Base-by-base conservation (phyloP, 2,888 invertebrate species). In the Rhopalosiphum nymphaeae region DNA sequence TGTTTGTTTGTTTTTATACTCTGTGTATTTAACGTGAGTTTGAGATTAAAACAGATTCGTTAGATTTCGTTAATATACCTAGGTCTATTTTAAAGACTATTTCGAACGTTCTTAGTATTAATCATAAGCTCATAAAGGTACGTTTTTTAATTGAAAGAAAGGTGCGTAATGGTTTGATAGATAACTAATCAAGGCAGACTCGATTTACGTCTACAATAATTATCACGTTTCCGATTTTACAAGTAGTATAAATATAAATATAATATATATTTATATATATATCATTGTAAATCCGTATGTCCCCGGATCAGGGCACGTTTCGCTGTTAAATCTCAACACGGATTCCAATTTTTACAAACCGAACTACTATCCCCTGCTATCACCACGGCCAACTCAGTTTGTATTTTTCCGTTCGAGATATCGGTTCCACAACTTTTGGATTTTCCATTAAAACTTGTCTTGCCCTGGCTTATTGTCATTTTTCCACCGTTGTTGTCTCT, bases 371-470 rank as follows among this genome's bases (percentile, higher is more conserved):
- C 36, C 16, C 10, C 61, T 78, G 16, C 36, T 36, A 78, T 21
- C 36, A 36, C 16, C 78, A 78, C 78, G 21, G 21, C 36, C 36
- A 36, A 42, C 78, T 78, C 36, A 21, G 78, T 78, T 78, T n/a
- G 21, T 49, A 36, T 92, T 86, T 56, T 46, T 16, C 85, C 21
- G 85, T 61, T 61, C 84, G 36, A 57, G 90, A 44, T 90, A 94
- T 94, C 94, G 94, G 91, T 94, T 94, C 53, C 67, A 56, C 36
- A 91, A 94, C 91, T 94, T 91, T 94, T 42, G 67, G 78, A 84
- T 94, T 94, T 94, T 91, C 94, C 94, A 94, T 94, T 94, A 94
- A 94, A 94, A 94, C 91, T 94, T 94, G 86, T 86, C 90, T 49
- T 85, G 49, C 85, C n/a, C 90, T 36, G 85, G 85, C 90, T 94